Percentiles rank a stretch among this genome's conserved stretches.
Conservation (phyloP, 2,888 invertebrate genomes). For the Acleris cristana region DNA sequence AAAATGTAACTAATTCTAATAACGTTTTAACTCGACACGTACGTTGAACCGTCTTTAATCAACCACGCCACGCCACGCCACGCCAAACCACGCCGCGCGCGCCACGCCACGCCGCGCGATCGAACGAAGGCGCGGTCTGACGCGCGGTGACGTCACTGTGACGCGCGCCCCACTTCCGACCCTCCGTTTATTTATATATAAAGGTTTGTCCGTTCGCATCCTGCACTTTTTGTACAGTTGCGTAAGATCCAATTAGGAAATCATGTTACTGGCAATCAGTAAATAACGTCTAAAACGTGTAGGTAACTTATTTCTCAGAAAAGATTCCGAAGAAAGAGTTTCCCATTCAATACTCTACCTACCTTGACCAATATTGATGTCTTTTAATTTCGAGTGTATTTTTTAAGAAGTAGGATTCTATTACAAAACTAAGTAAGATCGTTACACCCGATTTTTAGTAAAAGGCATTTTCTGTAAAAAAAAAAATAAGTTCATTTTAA, state of each 20-base stretch:
- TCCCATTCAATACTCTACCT: background rate
- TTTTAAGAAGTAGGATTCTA: too few relatives aligned
- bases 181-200: background rate
- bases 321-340: background rate
- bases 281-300: too few relatives aligned
- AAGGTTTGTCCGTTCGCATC: background rate
- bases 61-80: background rate
- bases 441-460: too few relatives aligned
- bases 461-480: too few relatives aligned
- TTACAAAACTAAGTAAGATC: too few relatives aligned
- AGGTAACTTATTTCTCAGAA: too few relatives aligned
- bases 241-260: background rate
- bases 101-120: background rate
- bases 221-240: background rate
- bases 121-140: conserved; percentile 19
- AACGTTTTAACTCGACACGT: too few relatives aligned
- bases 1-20: too few relatives aligned
- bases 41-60: background rate
- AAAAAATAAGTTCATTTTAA: too few relatives aligned
- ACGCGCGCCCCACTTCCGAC: conserved; percentile 17
- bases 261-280: background rate
- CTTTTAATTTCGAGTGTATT: too few relatives aligned
- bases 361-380: too few relatives aligned
- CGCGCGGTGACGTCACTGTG: conserved; percentile 19
- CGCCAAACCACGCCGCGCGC: background rate